Conservation (phyloP, 2,888 invertebrate species). For the Rosalia funebris region DNA sequence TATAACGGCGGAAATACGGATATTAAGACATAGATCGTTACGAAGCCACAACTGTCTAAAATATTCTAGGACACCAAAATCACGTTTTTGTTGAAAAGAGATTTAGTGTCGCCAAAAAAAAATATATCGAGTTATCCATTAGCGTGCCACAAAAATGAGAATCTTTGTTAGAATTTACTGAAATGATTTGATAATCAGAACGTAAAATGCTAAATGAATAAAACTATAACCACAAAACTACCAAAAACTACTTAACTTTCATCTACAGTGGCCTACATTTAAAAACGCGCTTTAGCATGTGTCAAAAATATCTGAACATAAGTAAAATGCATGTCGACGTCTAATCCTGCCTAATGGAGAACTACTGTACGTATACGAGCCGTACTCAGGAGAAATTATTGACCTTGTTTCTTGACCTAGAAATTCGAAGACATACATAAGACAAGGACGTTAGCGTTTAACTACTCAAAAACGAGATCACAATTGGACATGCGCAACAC, state of each 20-base stretch:
- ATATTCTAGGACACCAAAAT: neutral
- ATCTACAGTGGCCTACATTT: conserved; percentile 51
- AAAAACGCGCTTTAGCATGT: conserved; percentile 39
- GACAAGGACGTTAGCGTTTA: conserved; percentile 56
- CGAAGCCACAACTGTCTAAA: neutral
- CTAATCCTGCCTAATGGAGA: conserved; percentile 50
- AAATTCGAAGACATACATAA: conserved; percentile 64
- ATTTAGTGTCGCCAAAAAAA: conserved; percentile 1
- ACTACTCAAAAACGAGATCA: conserved; percentile 54
- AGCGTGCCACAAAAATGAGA: conserved; percentile 23
- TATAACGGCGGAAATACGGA: too few species aligned
- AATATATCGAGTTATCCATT: conserved; percentile 13
- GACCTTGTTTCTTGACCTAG: conserved; percentile 67
- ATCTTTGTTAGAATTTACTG: conserved; percentile 30
- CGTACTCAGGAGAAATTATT: conserved; percentile 63
- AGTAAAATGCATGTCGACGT: conserved; percentile 43
- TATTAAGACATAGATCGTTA: conserved; percentile 6
- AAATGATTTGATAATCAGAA: conserved; percentile 50
- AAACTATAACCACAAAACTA: conserved; percentile 47
- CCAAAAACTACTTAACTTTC: conserved; percentile 53
- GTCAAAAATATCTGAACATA: conserved; percentile 51
- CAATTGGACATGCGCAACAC: conserved; percentile 46
- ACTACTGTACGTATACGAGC: conserved; percentile 49
- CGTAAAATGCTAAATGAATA: conserved; percentile 49
- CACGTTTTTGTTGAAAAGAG: conserved; percentile 9